Conservation (phyloP, 2,797 vertebrate species). For the Sciurus carolinensis region DNA sequence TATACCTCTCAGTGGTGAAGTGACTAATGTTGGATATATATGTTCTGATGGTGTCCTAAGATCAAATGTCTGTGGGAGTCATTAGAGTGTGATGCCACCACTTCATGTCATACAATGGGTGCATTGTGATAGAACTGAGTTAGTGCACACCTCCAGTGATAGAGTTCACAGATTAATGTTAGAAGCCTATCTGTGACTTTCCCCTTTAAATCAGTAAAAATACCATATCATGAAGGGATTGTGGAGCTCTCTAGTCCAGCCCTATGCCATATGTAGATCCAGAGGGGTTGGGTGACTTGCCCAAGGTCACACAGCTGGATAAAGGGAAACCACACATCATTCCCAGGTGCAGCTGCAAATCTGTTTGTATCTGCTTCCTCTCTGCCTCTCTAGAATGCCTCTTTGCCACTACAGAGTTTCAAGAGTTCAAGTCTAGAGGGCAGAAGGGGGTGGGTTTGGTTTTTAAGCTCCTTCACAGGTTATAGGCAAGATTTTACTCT, state of each 20-base stretch:
- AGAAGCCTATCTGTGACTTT: background rate
- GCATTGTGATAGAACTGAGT: fast-evolving
- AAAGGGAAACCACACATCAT: background rate
- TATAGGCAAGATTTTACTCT: background rate
- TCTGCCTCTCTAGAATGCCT: background rate
- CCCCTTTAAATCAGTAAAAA: constrained; percentile 38
- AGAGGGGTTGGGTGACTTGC: background rate
- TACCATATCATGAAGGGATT: background rate
- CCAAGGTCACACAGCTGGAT: constrained; percentile 64
- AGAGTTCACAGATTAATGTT: background rate
- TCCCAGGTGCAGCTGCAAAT: background rate
- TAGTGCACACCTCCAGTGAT: fast-evolving
- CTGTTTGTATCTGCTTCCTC: constrained; percentile 54
- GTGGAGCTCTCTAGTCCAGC: background rate
- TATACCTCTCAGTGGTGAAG: background rate
- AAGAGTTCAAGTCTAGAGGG: constrained; percentile 14
- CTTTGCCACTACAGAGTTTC: constrained; percentile 37
- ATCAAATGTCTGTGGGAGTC: background rate
- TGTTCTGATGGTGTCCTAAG: background rate
- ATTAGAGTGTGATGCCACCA: background rate
- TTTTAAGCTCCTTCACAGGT: constrained; percentile 51
- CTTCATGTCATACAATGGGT: background rate
- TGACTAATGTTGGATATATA: background rate
- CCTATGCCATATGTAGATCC: background rate
- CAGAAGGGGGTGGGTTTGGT: background rate